phyloP scores from a whole-genome alignment of 2,888 invertebrate genomes.

The Argyresthia goedartella region DNA sequence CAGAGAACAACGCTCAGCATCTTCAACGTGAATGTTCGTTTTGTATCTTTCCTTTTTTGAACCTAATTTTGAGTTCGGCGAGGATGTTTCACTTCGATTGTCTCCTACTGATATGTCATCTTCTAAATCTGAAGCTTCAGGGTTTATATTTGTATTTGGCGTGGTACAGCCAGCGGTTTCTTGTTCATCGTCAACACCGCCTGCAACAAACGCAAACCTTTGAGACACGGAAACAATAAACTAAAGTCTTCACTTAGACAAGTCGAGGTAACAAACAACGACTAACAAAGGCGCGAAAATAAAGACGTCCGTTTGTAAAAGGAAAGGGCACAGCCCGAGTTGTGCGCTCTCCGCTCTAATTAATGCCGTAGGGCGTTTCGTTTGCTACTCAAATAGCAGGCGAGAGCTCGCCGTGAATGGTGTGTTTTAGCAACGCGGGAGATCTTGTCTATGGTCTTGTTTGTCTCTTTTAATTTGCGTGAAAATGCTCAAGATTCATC shows the following conservation, averaged over 20 bases:
- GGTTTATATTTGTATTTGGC: slow-evolving; percentile 27
- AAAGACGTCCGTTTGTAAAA: slow-evolving; percentile 64
- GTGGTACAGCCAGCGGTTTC: slow-evolving; percentile 24
- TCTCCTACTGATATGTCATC: slow-evolving; percentile 61
- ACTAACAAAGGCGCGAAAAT: slow-evolving; percentile 48
- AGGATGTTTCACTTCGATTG: slow-evolving; percentile 53
- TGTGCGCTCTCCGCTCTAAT: slow-evolving; percentile 54
- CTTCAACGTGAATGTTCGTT: slow-evolving; percentile 29
- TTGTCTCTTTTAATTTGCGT: slow-evolving; percentile 68
- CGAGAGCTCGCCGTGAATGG: slow-evolving; percentile 58
- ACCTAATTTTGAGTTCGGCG: slow-evolving; percentile 26
- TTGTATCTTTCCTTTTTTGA: slow-evolving; percentile 20
- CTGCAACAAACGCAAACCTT: slow-evolving; percentile 22
- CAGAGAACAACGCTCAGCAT: slow-evolving; percentile 34
- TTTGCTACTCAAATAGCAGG: slow-evolving; percentile 56
- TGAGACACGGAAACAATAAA: not conserved
- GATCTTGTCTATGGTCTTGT: slow-evolving; percentile 49
- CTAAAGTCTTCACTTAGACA: slow-evolving; percentile 39
- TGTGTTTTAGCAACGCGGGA: slow-evolving; percentile 54
- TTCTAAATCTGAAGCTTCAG: slow-evolving; percentile 43
- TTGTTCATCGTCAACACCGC: slow-evolving; percentile 30
- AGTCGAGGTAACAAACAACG: slow-evolving; percentile 21
- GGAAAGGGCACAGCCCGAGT: slow-evolving; percentile 55
- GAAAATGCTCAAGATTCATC: slow-evolving; percentile 57
- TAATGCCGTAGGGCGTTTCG: slow-evolving; percentile 67